Evolutionary conservation across 2,113 vertebrate genomes (phyloP).

Genomic region (Pogonocichla stellata): DNA sequence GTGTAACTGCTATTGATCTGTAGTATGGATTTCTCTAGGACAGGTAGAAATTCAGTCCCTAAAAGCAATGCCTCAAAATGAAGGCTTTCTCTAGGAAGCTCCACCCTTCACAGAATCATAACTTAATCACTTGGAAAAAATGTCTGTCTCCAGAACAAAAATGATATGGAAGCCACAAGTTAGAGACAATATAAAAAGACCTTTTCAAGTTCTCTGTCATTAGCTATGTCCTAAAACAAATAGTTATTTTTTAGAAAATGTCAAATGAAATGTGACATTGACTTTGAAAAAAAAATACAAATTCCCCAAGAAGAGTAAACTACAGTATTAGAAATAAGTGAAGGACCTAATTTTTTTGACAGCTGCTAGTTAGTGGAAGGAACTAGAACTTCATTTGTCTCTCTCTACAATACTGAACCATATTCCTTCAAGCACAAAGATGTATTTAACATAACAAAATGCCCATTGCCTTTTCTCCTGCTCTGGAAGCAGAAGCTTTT

Average conservation of each 20-base stretch:
- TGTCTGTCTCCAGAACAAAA: neutral
- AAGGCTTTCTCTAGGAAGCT: neutral
- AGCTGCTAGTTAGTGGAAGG: neutral
- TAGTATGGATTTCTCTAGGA: neutral
- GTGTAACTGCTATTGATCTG: neutral
- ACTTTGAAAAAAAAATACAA: neutral
- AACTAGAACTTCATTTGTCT: neutral
- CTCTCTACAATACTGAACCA: neutral
- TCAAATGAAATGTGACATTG: neutral
- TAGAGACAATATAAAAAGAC: neutral
- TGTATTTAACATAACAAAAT: neutral
- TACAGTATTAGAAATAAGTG: neutral
- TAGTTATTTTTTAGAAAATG: neutral
- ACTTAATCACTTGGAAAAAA: neutral
- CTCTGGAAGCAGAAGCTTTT: neutral
- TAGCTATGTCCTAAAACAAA: neutral
- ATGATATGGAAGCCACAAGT: neutral
- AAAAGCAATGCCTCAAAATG: neutral
- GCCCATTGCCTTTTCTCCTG: neutral
- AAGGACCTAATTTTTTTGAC: neutral
- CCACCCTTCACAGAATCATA: neutral
- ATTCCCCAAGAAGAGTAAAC: neutral
- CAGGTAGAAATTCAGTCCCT: neutral
- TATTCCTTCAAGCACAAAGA: neutral
- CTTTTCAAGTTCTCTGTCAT: neutral